Evolutionary conservation across 37 sponge, comb jelly and placozoan genomes (phyloP).

Genomic region (Halichondria panicea): DNA sequence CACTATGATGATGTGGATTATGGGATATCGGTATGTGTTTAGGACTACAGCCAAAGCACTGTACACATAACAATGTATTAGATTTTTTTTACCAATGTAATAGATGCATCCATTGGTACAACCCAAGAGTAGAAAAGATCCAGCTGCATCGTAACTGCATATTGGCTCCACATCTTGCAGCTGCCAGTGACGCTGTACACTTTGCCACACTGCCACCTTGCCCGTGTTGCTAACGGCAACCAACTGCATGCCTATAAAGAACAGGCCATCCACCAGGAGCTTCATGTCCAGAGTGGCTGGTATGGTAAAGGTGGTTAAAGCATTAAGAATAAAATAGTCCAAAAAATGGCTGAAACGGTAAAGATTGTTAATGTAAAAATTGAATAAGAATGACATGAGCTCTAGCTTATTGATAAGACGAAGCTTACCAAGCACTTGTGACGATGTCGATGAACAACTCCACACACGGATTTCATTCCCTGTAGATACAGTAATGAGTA

Average conservation of each 20-base stretch:
- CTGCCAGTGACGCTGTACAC: conserved; percentile 87
- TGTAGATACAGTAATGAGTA: too few species aligned
- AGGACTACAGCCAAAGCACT: background rate
- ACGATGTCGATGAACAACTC: conserved; percentile 56
- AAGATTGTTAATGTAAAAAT: background rate
- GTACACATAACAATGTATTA: background rate
- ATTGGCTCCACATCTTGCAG: conserved; percentile 86
- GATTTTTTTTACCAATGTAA: conserved; percentile 73
- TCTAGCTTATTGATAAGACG: conserved; percentile 8
- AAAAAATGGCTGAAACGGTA: background rate
- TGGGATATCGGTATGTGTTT: background rate
- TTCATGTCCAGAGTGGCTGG: conserved; percentile 89
- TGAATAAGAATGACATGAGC: background rate
- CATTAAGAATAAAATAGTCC: background rate
- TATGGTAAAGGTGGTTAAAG: background rate
- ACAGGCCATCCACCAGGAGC: conserved; percentile 88
- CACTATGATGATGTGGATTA: background rate
- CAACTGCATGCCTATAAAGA: conserved; percentile 92
- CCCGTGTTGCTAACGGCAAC: conserved; percentile 92
- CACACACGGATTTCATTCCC: conserved; percentile 77
- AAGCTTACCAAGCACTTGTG: conserved; percentile 1
- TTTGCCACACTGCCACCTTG: conserved; percentile 95
- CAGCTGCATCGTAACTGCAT: conserved; percentile 90
- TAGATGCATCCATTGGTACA: conserved; percentile 89
- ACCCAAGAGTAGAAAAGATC: conserved; percentile 86